Evolutionary conservation across 2,888 invertebrate species (phyloP).

Genomic region (Elysia crispata): DNA sequence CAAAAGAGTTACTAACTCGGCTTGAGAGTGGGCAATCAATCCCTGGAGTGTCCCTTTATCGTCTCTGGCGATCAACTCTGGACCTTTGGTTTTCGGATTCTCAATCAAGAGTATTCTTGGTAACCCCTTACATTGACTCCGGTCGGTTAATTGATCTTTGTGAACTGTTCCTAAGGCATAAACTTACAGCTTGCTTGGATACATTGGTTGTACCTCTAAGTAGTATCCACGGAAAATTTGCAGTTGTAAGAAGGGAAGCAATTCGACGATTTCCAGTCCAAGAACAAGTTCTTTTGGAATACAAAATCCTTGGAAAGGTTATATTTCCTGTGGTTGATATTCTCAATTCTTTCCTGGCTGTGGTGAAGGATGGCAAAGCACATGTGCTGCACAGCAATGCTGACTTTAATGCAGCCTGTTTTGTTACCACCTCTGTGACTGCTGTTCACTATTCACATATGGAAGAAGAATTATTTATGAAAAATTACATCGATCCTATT

Average conservation of each 20-base stretch:
- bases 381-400: conserved; percentile 68
- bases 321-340: conserved; percentile 63
- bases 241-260: conserved; percentile 59
- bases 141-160: conserved; percentile 67
- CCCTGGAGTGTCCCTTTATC: conserved; percentile 67
- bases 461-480: conserved; percentile 20
- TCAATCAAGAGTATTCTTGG: conserved; percentile 66
- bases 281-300: conserved; percentile 68
- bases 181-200: conserved; percentile 62
- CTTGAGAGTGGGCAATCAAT: conserved; percentile 57
- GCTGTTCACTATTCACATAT: conserved; percentile 26
- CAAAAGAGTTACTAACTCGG: conserved; percentile 53
- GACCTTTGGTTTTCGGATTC: conserved; percentile 66
- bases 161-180: conserved; percentile 62
- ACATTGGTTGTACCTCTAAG: conserved; percentile 62
- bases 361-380: conserved; percentile 61
- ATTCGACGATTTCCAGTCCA: conserved; percentile 58
- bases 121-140: conserved; percentile 68
- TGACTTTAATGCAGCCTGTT: conserved; percentile 57
- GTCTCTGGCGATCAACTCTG: conserved; percentile 71
- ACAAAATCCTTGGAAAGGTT: conserved; percentile 65
- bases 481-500: conserved; percentile 20
- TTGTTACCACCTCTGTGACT: conserved; percentile 2
- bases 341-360: conserved; percentile 66
- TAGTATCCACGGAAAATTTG: conserved; percentile 57